phyloP scores from a whole-genome alignment of 2,888 invertebrate species.

The Tryphoninae sp. region DNA sequence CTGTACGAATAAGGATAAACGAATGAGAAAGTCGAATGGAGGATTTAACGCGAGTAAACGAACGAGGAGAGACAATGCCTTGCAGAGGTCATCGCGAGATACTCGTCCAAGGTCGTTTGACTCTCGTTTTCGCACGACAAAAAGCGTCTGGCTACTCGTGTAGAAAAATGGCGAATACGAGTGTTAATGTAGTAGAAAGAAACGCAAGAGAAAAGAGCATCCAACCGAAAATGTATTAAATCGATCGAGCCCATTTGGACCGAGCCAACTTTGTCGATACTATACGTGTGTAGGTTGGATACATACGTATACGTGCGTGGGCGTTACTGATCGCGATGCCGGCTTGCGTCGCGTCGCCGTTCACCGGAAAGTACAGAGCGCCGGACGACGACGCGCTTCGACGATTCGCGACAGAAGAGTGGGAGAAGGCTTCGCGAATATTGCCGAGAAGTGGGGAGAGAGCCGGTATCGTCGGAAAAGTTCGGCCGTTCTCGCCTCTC shows the following conservation, averaged over 20 bases:
- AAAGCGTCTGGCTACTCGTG: not conserved
- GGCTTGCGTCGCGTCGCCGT: conserved; percentile 57
- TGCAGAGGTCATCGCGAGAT: conserved; percentile 53
- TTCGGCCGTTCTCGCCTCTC: conserved; percentile 59
- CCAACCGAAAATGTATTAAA: conserved; percentile 3
- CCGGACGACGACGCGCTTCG: conserved; percentile 67
- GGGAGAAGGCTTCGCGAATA: not conserved
- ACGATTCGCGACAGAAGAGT: conserved; percentile 55
- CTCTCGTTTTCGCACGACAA: conserved; percentile 49
- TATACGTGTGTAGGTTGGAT: not conserved
- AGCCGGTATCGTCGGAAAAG: conserved; percentile 55
- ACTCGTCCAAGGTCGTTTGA: conserved; percentile 49
- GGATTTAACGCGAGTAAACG: conserved; percentile 69
- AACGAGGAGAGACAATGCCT: conserved; percentile 59
- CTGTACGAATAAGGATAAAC: conserved; percentile 40
- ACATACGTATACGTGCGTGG: conserved; percentile 9
- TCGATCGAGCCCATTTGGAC: not conserved
- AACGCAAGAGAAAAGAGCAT: not conserved
- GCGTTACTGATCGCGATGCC: conserved; percentile 47
- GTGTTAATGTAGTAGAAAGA: not conserved
- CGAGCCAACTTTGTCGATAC: not conserved
- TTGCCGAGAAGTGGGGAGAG: conserved; percentile 2
- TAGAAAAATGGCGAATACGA: not conserved
- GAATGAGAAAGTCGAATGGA: conserved; percentile 56
- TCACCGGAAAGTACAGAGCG: conserved; percentile 73